phyloP scores from a whole-genome alignment of 2,888 invertebrate genomes.

The Andrena camellia region DNA sequence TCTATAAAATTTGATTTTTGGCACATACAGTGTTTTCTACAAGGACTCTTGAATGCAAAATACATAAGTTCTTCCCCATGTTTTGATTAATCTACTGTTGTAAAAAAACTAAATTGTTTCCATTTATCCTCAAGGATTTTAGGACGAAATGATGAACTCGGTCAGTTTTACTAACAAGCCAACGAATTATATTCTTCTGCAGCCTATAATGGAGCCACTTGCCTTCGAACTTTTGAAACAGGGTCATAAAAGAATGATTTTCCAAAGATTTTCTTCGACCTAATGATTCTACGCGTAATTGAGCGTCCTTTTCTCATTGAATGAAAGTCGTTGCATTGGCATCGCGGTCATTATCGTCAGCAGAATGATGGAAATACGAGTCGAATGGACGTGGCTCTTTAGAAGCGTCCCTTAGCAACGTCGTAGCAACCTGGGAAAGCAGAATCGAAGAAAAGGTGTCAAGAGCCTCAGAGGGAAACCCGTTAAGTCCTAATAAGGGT shows the following conservation, averaged over 20 bases:
- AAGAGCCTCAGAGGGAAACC: slow-evolving; percentile 48
- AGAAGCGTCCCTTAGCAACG: background rate
- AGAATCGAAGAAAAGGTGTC: slow-evolving; percentile 37
- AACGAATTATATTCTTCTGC: too few relatives aligned
- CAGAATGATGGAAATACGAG: slow-evolving; percentile 11
- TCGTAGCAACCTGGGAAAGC: slow-evolving; percentile 20
- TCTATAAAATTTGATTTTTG: too few relatives aligned
- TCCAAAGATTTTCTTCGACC: background rate
- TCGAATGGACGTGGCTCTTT: background rate
- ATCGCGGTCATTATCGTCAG: slow-evolving; percentile 1
- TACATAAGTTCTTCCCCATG: too few relatives aligned
- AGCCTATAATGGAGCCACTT: too few relatives aligned
- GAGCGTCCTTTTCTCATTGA: background rate
- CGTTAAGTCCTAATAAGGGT: slow-evolving; percentile 65
- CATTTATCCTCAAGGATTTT: too few relatives aligned
- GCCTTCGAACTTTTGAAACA: background rate
- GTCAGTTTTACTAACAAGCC: too few relatives aligned
- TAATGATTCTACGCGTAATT: background rate
- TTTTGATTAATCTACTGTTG: too few relatives aligned
- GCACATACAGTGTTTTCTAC: too few relatives aligned
- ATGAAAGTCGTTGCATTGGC: background rate
- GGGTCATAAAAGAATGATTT: background rate
- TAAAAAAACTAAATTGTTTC: too few relatives aligned
- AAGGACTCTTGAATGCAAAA: too few relatives aligned
- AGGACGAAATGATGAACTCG: too few relatives aligned